Evolutionary conservation across 1,140 invertebrate species (phyloP), one percentile per base, ranked within the genome.

Genomic region (Drosophila insularis): DNA sequence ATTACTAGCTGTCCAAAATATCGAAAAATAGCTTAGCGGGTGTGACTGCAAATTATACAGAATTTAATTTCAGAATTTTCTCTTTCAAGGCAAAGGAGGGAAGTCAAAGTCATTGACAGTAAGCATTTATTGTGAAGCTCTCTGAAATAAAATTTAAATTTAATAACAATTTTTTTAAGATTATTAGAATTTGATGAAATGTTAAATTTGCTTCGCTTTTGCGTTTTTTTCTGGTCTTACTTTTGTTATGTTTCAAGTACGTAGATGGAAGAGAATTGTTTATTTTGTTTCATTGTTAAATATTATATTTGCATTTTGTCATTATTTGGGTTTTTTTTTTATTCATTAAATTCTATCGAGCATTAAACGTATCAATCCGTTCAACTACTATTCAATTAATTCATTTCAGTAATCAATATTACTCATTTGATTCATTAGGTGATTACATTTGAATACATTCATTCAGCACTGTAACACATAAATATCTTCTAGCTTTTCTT

Each of bases 1-100:
- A 85, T 87, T 85, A 85, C 43, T 77, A 78, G 74, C 81, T 85
- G 81, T 85, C 81, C 73, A 75, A 76, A 85, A 81, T 86, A 64
- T 68, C 69, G 74, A 85, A 77, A 79, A 85, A 74, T 77, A 63
- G 55, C 55, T 35, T 58, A 35, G 55, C 31, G 55, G 55, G 14
- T 58, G 68, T 77, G 65, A 46, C 62, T 74, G 68, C 53, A 80
- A 86, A 85, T 87, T 85, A 85, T 63, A 72, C 65, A 75, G 19
- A 75, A 81, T 78, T 81, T 67, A 23, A 68, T 68, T 68, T 68
- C 64, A 50, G 7, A 50, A 50, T 21, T 50, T 6, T 50, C 6
- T 50, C 11, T 2, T 10, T 21, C 7, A 2, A 3, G 43, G 17
- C 1, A 0, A n/a, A 1, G 17, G 43, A 32, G 60, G 62, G 53